A percentile compares a stretch with the other conserved stretches of the same genome.
phyloP scores from a whole-genome alignment of 2,113 vertebrate genomes.

The Anolis carolinensis region DNA sequence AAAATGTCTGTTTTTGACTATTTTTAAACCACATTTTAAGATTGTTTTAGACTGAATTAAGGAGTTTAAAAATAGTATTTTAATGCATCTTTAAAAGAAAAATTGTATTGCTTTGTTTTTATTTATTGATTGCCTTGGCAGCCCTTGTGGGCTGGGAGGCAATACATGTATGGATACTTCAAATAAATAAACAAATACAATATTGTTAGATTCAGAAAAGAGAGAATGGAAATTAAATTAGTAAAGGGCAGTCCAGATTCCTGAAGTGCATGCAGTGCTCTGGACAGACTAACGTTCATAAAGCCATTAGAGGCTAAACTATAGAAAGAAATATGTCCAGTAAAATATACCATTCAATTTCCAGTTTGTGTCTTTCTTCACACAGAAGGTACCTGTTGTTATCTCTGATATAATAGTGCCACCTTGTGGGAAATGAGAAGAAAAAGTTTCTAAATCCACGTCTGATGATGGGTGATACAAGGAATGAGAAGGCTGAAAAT shows the following conservation, averaged over 20 bases:
- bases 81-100: too few species aligned
- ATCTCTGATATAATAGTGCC: background rate
- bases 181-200: background rate
- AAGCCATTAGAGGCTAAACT: background rate
- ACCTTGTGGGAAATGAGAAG: constrained; percentile 16
- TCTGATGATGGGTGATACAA: background rate
- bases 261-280: background rate
- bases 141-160: too few species aligned
- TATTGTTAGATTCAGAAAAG: background rate
- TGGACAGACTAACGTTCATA: background rate
- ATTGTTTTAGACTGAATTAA: too few species aligned
- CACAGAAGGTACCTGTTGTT: background rate
- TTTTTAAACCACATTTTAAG: too few species aligned
- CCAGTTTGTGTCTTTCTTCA: background rate
- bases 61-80: too few species aligned
- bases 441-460: background rate
- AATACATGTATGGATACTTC: too few species aligned
- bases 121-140: too few species aligned
- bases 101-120: too few species aligned
- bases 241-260: background rate
- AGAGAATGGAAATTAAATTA: background rate
- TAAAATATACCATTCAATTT: background rate
- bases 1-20: too few species aligned
- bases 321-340: background rate
- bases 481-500: background rate